phyloP scores from a whole-genome alignment of 2,888 invertebrate genomes.

The Entomobrya multifasciata region DNA sequence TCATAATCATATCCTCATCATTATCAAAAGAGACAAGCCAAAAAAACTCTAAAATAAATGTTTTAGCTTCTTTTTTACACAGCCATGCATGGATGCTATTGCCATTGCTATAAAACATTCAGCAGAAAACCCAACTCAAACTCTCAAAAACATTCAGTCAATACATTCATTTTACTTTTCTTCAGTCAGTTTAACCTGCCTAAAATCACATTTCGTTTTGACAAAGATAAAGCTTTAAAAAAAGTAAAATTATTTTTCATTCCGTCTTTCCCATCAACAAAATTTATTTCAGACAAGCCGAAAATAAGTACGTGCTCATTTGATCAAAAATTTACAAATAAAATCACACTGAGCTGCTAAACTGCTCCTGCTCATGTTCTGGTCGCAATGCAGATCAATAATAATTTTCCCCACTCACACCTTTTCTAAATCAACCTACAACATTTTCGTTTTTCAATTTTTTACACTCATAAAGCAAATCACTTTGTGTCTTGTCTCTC shows the following conservation, averaged over 20 bases:
- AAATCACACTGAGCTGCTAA: neutral
- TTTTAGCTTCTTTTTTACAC: neutral
- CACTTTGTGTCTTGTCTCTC: neutral
- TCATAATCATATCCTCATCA: neutral
- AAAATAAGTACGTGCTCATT: neutral
- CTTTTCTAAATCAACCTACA: constrained; percentile 21
- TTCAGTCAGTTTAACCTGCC: too few relatives aligned
- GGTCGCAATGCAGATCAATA: neutral
- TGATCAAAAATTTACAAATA: neutral
- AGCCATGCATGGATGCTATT: too few relatives aligned
- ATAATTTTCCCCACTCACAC: neutral
- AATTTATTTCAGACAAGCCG: neutral
- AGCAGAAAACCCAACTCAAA: too few relatives aligned
- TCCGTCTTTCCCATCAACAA: neutral
- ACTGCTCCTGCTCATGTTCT: neutral
- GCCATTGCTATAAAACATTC: too few relatives aligned
- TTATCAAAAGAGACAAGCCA: too few relatives aligned
- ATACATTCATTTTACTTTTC: too few relatives aligned
- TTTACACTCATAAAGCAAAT: neutral
- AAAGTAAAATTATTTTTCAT: neutral
- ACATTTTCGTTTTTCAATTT: constrained; percentile 18
- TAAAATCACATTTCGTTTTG: too few relatives aligned
- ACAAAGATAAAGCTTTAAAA: too few relatives aligned
- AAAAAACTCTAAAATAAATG: neutral
- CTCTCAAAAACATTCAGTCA: too few relatives aligned